A percentile compares a stretch with the other conserved stretches of the same genome.
Conservation (phyloP, 2,113 vertebrate species). For the Epinephelus fuscoguttatus region DNA sequence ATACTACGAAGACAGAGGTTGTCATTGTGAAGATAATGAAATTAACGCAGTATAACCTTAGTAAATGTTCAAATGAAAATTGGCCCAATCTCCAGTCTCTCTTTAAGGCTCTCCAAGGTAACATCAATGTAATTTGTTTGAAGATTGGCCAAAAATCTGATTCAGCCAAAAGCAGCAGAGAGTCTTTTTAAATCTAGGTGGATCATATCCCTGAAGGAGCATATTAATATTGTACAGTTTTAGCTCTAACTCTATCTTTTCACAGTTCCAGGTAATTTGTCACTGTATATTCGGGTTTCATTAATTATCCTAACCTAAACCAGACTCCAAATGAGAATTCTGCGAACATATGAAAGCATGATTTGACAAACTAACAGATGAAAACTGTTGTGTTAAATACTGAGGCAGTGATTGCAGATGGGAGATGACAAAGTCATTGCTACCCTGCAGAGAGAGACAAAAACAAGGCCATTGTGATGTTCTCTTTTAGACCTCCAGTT, state of each 20-base stretch:
- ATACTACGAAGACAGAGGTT: conserved; percentile 25
- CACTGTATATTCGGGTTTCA: background rate
- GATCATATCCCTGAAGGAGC: conserved; percentile 40
- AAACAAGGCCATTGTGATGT: conserved; percentile 16
- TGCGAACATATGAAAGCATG: background rate
- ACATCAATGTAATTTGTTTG: conserved; percentile 51
- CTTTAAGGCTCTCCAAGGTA: conserved; percentile 38
- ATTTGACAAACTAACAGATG: background rate
- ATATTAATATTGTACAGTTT: conserved; percentile 5
- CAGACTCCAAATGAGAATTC: background rate
- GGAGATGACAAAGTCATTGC: conserved; percentile 31
- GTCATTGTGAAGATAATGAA: conserved; percentile 58
- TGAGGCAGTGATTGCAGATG: conserved; percentile 11
- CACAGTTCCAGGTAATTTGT: conserved; percentile 6
- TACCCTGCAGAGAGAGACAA: conserved; percentile 15
- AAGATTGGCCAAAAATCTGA: conserved; percentile 51
- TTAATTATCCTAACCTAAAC: background rate
- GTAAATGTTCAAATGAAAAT: conserved; percentile 58
- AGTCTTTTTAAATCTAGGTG: conserved; percentile 31
- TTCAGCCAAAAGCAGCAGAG: conserved; percentile 42
- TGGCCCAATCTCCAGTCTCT: conserved; percentile 32
- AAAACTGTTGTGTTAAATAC: conserved; percentile 7
- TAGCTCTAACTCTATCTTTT: background rate
- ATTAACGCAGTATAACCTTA: conserved; percentile 41
- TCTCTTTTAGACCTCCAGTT: background rate